These are phyloP conservation scores for Diceros bicornis DNA, from an alignment of 2,797 vertebrate species.

Conservation along the genomic window DNA sequence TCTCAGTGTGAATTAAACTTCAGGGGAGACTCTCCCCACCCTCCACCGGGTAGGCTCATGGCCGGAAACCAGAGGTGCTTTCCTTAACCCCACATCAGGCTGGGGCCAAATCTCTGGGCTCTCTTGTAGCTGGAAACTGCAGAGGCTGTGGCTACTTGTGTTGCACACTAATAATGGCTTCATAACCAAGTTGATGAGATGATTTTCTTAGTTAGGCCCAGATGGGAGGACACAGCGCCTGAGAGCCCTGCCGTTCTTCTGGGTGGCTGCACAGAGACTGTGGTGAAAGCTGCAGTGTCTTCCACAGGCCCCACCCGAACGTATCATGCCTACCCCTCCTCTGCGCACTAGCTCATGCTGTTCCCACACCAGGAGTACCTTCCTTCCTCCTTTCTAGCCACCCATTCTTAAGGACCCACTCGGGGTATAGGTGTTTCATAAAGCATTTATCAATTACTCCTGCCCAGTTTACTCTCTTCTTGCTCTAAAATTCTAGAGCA, in stretches of 20 bases:
- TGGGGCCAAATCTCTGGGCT: background rate
- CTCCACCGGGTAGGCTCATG: background rate
- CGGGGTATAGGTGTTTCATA: rapidly evolving
- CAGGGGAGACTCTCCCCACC: background rate
- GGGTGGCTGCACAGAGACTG: background rate
- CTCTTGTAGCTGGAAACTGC: background rate
- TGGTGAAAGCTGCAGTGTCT: background rate
- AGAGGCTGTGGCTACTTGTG: background rate
- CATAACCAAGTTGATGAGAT: background rate
- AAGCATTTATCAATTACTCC: too few species aligned
- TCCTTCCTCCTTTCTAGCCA: background rate
- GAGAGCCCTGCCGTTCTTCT: background rate
- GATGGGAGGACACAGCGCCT: rapidly evolving
- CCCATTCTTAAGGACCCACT: background rate
- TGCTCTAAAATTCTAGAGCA: background rate
- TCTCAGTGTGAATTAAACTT: background rate
- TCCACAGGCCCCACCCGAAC: rapidly evolving
- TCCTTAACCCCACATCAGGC: background rate
- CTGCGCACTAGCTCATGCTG: rapidly evolving
- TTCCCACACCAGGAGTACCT: background rate
- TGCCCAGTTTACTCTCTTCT: background rate
- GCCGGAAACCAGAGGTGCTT: background rate
- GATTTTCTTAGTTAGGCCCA: background rate
- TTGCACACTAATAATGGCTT: background rate
- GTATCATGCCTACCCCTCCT: rapidly evolving